Evolutionary conservation across 1,140 invertebrate species (phyloP).

Genomic region (Drosophila cardini): DNA sequence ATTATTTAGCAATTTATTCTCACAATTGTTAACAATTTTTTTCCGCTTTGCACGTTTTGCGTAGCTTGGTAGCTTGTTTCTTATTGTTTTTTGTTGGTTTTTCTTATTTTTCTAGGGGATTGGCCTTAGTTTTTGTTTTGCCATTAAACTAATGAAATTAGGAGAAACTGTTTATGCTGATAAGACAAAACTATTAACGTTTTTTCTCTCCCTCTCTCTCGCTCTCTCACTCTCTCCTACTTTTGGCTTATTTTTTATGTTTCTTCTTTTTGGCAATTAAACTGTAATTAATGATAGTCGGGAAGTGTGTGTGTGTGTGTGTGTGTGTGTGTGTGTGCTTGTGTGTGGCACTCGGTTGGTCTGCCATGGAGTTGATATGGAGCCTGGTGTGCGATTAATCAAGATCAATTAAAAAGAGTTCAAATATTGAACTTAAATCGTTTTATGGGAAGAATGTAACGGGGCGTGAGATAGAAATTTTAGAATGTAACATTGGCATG

Average conservation of each 20-base stretch:
- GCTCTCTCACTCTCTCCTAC: not conserved
- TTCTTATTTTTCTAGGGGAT: slow-evolving; percentile 42
- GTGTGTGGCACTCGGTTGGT: slow-evolving; percentile 39
- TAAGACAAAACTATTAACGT: slow-evolving; percentile 79
- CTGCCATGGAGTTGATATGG: slow-evolving; percentile 39
- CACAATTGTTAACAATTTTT: slow-evolving; percentile 82
- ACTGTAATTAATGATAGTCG: slow-evolving; percentile 73
- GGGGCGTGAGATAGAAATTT: slow-evolving; percentile 64
- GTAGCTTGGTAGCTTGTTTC: slow-evolving; percentile 71
- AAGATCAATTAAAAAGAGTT: slow-evolving; percentile 82
- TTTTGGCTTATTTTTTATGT: slow-evolving; percentile 21
- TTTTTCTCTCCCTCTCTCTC: slow-evolving; percentile 41
- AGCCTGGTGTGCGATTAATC: slow-evolving; percentile 76
- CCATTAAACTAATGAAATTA: slow-evolving; percentile 82
- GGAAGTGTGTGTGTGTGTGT: slow-evolving; percentile 23
- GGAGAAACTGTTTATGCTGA: slow-evolving; percentile 78
- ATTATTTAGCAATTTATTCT: slow-evolving; percentile 83
- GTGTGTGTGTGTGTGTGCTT: no score
- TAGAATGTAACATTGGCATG: slow-evolving; percentile 46
- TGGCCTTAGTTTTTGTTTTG: slow-evolving; percentile 46
- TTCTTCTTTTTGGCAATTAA: slow-evolving; percentile 64
- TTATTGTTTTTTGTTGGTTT: slow-evolving; percentile 57
- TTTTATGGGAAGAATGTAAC: slow-evolving; percentile 50
- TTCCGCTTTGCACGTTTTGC: slow-evolving; percentile 73
- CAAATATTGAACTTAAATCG: slow-evolving; percentile 76